A percentile compares a stretch with the other conserved stretches of the same genome.
Evolutionary conservation across 2,888 invertebrate species (phyloP).

Genomic region (Neoaliturus tenellus): DNA sequence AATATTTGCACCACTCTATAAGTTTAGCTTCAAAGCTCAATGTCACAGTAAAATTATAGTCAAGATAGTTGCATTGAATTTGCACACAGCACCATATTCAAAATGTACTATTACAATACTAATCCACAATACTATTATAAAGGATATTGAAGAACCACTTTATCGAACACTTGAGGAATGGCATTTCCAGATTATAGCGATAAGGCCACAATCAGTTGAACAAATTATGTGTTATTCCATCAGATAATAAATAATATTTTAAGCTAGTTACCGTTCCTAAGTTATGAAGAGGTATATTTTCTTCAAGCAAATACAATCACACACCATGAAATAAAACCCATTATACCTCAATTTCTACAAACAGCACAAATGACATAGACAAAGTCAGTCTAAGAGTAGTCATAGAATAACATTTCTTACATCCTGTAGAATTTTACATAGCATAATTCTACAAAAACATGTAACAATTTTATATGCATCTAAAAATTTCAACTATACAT

Average conservation of each 20-base stretch:
- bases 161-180: conserved; percentile 1
- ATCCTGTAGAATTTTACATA: too few relatives aligned
- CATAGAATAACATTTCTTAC: too few relatives aligned
- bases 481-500: too few relatives aligned
- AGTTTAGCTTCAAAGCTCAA: not conserved
- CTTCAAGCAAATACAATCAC: not conserved
- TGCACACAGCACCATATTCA: conserved; percentile 22
- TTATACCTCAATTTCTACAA: not conserved
- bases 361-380: not conserved
- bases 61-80: conserved; percentile 6
- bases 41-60: not conserved
- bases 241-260: not conserved
- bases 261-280: not conserved
- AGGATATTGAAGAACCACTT: not conserved
- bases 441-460: too few relatives aligned
- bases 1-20: not conserved
- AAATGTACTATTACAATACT: not conserved
- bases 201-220: conserved; percentile 27
- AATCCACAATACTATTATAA: not conserved
- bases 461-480: too few relatives aligned
- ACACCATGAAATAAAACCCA: not conserved
- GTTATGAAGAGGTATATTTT: not conserved
- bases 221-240: not conserved
- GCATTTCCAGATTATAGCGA: not conserved
- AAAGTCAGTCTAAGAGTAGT: not conserved